phyloP scores from a whole-genome alignment of 2,888 invertebrate genomes.

The Acleris emargana region DNA sequence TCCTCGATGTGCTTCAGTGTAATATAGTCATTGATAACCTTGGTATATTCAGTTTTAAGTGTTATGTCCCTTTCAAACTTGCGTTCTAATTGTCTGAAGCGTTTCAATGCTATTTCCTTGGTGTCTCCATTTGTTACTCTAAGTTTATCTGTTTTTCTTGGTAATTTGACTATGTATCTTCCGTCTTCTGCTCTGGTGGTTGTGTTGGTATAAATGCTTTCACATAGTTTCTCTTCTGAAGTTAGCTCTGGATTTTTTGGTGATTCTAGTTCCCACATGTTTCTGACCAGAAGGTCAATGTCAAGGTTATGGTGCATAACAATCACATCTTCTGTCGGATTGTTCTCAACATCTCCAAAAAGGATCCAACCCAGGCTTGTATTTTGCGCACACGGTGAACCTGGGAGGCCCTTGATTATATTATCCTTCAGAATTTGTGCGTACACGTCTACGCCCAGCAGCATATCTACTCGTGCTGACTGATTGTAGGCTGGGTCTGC shows the following conservation, averaged over 20 bases:
- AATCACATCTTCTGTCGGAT: neutral
- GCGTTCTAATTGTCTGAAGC: constrained; percentile 13
- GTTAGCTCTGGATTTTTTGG: neutral
- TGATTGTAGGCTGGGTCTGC: too few species aligned
- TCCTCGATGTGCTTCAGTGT: constrained; percentile 38
- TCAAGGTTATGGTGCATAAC: neutral
- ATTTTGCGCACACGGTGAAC: constrained; percentile 12
- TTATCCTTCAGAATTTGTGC: neutral
- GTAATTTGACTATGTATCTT: constrained; percentile 3
- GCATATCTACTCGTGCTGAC: too few species aligned
- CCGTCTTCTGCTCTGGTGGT: constrained; percentile 8
- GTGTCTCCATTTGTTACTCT: constrained; percentile 4
- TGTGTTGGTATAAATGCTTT: neutral
- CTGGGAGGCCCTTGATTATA: constrained; percentile 3
- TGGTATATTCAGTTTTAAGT: constrained; percentile 37
- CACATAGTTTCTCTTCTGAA: neutral
- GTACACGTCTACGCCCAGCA: too few species aligned
- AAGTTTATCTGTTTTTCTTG: too few species aligned
- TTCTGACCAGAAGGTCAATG: neutral
- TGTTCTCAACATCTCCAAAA: neutral
- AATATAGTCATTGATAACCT: constrained; percentile 41
- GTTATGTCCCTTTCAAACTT: constrained; percentile 29
- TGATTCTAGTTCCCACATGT: neutral
- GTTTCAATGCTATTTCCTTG: constrained; percentile 10
- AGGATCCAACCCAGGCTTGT: constrained; percentile 17